Evolutionary conservation across 2,797 vertebrate species (phyloP).

Genomic region (Delichon dasypus): DNA sequence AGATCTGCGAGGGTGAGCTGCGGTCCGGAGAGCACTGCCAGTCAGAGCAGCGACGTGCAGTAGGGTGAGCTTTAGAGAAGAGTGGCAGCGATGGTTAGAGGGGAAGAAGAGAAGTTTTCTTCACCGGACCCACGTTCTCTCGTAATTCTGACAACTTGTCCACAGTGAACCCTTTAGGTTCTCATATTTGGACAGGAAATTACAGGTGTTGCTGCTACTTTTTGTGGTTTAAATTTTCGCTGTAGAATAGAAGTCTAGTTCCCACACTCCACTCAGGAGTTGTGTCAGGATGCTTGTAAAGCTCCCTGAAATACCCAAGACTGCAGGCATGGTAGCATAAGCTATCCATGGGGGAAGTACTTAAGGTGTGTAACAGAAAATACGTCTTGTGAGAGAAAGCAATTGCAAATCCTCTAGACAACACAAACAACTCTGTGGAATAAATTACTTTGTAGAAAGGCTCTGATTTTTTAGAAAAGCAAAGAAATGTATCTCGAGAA

Average conservation of each 20-base stretch:
- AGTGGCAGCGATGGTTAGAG: not conserved
- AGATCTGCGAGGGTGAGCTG: not conserved
- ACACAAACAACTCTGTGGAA: not conserved
- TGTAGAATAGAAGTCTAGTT: not conserved
- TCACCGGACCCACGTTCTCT: not conserved
- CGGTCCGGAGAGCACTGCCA: not conserved
- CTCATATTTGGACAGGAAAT: not conserved
- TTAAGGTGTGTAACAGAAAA: not conserved
- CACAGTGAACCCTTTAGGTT: not conserved
- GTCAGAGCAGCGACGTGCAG: not conserved
- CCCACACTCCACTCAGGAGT: not conserved
- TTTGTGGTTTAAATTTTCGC: not conserved
- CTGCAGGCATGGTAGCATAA: not conserved
- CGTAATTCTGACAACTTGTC: not conserved
- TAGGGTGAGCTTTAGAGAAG: not conserved
- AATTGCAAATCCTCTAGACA: not conserved
- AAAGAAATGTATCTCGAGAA: not conserved
- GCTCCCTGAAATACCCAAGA: not conserved
- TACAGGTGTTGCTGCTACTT: not conserved
- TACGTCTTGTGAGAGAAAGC: not conserved
- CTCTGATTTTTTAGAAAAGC: not conserved
- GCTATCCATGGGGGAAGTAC: not conserved
- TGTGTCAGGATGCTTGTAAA: not conserved
- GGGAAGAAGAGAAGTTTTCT: not conserved
- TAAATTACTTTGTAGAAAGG: not conserved